Conservation (phyloP, 2,113 vertebrate species). For the human region DNA sequence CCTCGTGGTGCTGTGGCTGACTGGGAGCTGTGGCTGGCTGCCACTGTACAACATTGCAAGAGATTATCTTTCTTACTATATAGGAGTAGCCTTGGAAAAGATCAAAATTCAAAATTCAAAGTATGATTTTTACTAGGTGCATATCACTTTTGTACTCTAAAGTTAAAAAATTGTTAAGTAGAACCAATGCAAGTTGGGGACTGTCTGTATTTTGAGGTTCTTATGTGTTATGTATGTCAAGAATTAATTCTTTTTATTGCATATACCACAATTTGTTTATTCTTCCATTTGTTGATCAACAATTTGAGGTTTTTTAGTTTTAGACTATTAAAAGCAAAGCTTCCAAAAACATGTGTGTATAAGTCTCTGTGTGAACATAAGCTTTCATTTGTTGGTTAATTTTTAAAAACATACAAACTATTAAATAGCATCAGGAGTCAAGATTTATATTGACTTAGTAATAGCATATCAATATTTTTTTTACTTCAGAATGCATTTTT, state of each 20-base stretch:
- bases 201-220: background rate
- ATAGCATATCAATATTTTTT: background rate
- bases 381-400: slow-evolving; percentile 7
- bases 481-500: slow-evolving; percentile 7
- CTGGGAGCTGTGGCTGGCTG: background rate
- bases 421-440: background rate
- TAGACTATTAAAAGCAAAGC: background rate
- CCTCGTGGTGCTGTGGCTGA: background rate
- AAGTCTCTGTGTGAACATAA: background rate
- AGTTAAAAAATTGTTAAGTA: background rate
- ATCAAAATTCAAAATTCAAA: background rate
- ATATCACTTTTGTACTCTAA: background rate
- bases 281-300: background rate
- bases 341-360: background rate
- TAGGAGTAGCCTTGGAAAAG: background rate
- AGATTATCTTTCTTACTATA: background rate
- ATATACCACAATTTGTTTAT: background rate
- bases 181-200: background rate
- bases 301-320: background rate
- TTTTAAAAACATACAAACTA: background rate
- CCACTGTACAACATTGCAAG: background rate
- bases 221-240: background rate
- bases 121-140: background rate
- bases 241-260: background rate
- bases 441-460: slow-evolving; percentile 3